A percentile compares a stretch with the other conserved stretches of the same genome.
Conservation (phyloP, 2,797 vertebrate genomes). For the Danio kyathit region DNA sequence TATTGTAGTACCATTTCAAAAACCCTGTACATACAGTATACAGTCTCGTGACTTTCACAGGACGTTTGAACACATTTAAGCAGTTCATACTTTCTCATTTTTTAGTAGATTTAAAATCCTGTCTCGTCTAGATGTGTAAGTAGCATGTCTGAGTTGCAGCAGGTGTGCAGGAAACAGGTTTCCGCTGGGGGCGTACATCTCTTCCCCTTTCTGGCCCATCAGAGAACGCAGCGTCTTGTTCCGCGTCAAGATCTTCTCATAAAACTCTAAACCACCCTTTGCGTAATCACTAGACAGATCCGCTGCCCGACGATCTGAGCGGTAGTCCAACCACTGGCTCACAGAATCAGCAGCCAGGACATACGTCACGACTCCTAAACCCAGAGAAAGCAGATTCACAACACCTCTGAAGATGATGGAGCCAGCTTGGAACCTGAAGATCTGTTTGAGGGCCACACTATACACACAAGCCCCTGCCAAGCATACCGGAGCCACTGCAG, state of each 20-base stretch:
- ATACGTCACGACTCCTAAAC: conserved; percentile 81
- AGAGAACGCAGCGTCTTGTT: conserved; percentile 86
- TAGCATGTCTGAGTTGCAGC: conserved; percentile 86
- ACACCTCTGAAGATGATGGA: conserved; percentile 73
- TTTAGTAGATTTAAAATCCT: conserved; percentile 81
- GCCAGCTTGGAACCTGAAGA: conserved; percentile 81
- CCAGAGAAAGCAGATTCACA: conserved; percentile 77
- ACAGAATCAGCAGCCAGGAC: conserved; percentile 80
- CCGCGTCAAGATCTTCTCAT: conserved; percentile 87
- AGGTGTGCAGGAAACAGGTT: conserved; percentile 87
- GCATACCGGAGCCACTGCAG: conserved; percentile 83
- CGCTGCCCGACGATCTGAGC: conserved; percentile 82
- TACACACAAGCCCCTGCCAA: conserved; percentile 84
- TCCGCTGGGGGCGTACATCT: conserved; percentile 87
- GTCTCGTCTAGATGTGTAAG: conserved; percentile 88
- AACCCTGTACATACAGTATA: not conserved
- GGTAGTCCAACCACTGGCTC: conserved; percentile 84
- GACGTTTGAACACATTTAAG: not conserved
- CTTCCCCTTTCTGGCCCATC: conserved; percentile 84
- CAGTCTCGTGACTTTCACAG: not conserved
- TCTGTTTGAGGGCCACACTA: conserved; percentile 81
- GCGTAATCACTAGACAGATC: conserved; percentile 83
- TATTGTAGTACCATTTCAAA: not conserved
- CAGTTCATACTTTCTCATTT: conserved; percentile 67
- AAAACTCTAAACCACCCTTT: conserved; percentile 91